These are phyloP conservation scores for Tetanocera ferruginea DNA, from an alignment of 2,888 invertebrate genomes.

Conservation along the genomic window DNA sequence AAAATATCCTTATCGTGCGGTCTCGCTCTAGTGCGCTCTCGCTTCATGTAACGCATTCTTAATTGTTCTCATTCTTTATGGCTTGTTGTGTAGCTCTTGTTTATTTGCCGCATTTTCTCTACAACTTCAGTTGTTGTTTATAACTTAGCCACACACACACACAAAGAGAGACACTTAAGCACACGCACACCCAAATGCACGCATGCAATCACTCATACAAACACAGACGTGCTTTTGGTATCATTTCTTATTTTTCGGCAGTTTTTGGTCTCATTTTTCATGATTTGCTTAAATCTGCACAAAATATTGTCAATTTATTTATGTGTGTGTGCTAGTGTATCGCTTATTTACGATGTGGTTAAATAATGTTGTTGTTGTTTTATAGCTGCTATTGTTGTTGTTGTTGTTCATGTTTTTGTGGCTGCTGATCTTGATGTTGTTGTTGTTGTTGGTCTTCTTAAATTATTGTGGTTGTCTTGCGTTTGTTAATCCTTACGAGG, in stretches of 20 bases:
- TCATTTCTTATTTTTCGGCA: slow-evolving; percentile 14
- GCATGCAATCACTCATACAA: neutral
- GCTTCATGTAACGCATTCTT: neutral
- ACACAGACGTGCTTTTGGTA: neutral
- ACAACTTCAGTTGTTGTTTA: neutral
- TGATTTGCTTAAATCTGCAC: slow-evolving; percentile 26
- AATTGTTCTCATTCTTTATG: neutral
- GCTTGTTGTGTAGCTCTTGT: neutral
- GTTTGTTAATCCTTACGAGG: neutral
- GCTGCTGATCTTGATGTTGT: neutral
- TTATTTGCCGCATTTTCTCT: neutral
- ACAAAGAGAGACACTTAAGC: neutral
- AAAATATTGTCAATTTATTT: slow-evolving; percentile 16
- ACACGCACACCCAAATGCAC: neutral
- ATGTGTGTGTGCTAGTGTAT: neutral
- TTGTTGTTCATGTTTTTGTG: neutral
- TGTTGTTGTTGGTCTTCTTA: neutral
- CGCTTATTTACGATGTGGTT: neutral
- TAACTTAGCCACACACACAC: neutral
- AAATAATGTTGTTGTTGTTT: neutral
- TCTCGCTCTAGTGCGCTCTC: neutral
- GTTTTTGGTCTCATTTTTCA: slow-evolving; percentile 25
- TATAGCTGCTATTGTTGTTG: too few relatives aligned
- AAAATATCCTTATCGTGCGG: neutral
- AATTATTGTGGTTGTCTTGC: neutral